A percentile compares a stretch with the other conserved stretches of the same genome.
Conservation (phyloP, 2,888 invertebrate genomes). For the Tryphoninae sp. region DNA sequence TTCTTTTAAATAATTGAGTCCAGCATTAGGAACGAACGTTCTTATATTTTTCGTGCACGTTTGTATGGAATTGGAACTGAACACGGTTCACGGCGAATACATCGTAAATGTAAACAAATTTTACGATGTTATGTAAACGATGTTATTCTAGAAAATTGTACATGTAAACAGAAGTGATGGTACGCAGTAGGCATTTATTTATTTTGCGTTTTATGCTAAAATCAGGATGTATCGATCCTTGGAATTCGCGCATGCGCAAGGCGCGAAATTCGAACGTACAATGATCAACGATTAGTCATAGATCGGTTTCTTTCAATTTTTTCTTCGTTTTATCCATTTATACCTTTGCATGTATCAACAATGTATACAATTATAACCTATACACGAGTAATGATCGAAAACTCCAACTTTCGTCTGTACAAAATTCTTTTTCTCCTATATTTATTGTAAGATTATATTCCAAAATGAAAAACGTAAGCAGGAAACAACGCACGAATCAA, state of each 20-base stretch:
- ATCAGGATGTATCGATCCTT: not conserved
- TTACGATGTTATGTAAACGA: conserved; percentile 4
- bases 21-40: conserved; percentile 33
- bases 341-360: conserved; percentile 33
- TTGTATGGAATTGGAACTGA: not conserved
- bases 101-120: not conserved
- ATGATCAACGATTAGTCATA: conserved; percentile 49
- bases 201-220: conserved; percentile 6
- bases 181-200: conserved; percentile 3
- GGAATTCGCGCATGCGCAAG: not conserved
- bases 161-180: not conserved
- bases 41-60: conserved; percentile 1
- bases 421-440: conserved; percentile 32
- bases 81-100: not conserved
- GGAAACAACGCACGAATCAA: conserved; percentile 19
- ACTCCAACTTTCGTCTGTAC: conserved; percentile 57
- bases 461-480: conserved; percentile 11
- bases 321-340: conserved; percentile 32
- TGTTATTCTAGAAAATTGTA: conserved; percentile 18
- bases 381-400: conserved; percentile 58
- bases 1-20: conserved; percentile 18
- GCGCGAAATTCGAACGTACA: conserved; percentile 30
- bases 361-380: conserved; percentile 60
- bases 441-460: conserved; percentile 18
- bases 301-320: conserved; percentile 33